Evolutionary conservation across 2,888 invertebrate genomes (phyloP), one percentile per base, ranked within the genome.

Genomic region (Osedax fenrisi): DNA sequence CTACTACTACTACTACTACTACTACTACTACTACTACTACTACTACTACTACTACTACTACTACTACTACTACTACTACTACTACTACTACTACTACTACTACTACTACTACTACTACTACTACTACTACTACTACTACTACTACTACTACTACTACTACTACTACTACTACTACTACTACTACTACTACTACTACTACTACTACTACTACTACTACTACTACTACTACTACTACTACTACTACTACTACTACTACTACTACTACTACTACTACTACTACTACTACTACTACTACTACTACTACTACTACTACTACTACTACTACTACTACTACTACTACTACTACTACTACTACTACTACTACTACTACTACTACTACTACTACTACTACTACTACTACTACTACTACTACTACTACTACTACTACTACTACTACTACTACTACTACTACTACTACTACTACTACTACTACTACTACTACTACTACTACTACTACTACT

Each of bases 1-100:
- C 70, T 70, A 70, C 70, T 70, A 70, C 70, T 70, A 70, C 70
- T 70, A 70, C 70, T 70, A 70, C 70, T 70, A 70, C 70, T 61
- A 70, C 70, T 70, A 70, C 70, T 70, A 70, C 70, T 70, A 70
- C 70, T 61, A 70, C 70, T 62, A 70, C 70, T 70, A 70, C 70
- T 61, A 70, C 70, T 70, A 70, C 70, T 61, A 70, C 27, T 61
- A 70, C 70, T 70, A 24, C 27, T 10, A 41, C 27, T 61, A 41
- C 70, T 70, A 70, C 70, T 61, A 41, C 70, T 61, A 70, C 70
- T 70, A 41, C 56, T 61, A 41, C 27, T 61, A 41, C 70, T 70
- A 70, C 70, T 61, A 41, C 70, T 61, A 70, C 70, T 70, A 41
- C 70, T 61, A 41, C 27, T 61, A 41, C 70, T 70, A 70, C 70